Percentiles rank a stretch among this genome's conserved stretches.
Evolutionary conservation across 2,797 vertebrate genomes (phyloP).

Genomic region (Hydrolagus colliei): DNA sequence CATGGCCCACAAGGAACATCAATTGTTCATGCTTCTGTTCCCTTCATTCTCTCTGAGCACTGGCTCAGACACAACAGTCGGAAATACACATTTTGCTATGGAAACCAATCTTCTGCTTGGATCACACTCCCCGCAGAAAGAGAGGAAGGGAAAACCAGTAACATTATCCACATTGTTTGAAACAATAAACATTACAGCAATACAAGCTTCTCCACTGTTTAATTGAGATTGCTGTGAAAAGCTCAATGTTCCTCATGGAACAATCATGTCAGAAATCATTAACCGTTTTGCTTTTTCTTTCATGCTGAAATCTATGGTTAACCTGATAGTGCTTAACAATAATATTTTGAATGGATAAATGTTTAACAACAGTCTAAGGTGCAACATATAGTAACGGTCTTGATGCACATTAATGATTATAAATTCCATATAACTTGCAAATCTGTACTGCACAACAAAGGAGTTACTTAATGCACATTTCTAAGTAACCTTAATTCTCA

Average conservation of each 20-base stretch:
- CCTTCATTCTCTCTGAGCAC: too few relatives aligned
- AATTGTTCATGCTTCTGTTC: too few relatives aligned
- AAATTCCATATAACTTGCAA: not conserved
- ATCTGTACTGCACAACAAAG: not conserved
- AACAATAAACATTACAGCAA: not conserved
- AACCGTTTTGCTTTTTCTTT: not conserved
- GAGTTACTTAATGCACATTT: not conserved
- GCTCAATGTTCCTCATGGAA: too few relatives aligned
- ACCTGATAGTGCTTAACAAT: not conserved
- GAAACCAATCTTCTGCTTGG: not conserved
- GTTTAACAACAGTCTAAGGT: not conserved
- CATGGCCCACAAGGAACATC: too few relatives aligned
- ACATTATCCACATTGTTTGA: not conserved
- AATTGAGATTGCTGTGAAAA: not conserved
- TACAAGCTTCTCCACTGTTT: not conserved
- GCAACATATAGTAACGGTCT: not conserved
- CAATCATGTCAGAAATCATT: not conserved
- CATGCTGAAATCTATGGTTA: not conserved
- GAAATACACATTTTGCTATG: not conserved
- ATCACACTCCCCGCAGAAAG: not conserved
- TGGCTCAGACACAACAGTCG: not conserved
- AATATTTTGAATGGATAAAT: not conserved
- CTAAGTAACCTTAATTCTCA: not conserved
- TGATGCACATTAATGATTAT: not conserved
- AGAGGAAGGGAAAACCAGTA: not conserved